Percentiles rank a stretch among this genome's conserved stretches.
These are phyloP conservation scores for Gasterosteus aculeatus DNA, from an alignment of 2,113 vertebrate genomes.

Conservation along the genomic window DNA sequence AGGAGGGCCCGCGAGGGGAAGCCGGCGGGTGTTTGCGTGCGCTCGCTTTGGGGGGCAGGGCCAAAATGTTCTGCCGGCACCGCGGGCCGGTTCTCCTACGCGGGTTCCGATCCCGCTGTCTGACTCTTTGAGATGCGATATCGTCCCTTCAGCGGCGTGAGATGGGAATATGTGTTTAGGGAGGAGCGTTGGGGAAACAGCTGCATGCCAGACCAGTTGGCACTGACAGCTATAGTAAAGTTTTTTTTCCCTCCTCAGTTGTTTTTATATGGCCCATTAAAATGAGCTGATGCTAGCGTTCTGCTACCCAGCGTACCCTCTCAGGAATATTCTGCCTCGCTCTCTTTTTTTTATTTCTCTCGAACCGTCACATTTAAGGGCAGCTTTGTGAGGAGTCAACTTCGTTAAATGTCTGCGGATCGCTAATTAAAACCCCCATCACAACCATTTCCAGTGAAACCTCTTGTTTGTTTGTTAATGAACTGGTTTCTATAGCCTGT, in stretches of 20 bases:
- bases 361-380: conserved; percentile 34
- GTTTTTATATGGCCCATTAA: conserved; percentile 84
- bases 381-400: conserved; percentile 30
- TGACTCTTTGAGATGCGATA: conserved; percentile 90
- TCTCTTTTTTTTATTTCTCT: conserved; percentile 46
- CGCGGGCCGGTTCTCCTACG: too few relatives aligned
- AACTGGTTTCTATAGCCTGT: conserved; percentile 47
- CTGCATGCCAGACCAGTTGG: conserved; percentile 85
- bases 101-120: too few relatives aligned
- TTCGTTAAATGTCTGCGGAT: conserved; percentile 54
- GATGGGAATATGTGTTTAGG: conserved; percentile 81
- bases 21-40: too few relatives aligned
- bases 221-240: conserved; percentile 80
- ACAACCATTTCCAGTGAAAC: conserved; percentile 38
- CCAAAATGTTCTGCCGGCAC: conserved; percentile 46
- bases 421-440: conserved; percentile 39
- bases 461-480: conserved; percentile 31
- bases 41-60: too few relatives aligned
- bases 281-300: conserved; percentile 84
- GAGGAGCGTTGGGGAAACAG: conserved; percentile 80
- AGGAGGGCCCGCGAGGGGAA: conserved; percentile 1
- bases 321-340: conserved; percentile 59
- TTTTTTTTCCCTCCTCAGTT: conserved; percentile 76
- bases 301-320: conserved; percentile 77
- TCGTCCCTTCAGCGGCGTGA: conserved; percentile 85